Base-by-base conservation (phyloP, 2,797 vertebrate genomes). In the Neostethus bicornis region DNA sequence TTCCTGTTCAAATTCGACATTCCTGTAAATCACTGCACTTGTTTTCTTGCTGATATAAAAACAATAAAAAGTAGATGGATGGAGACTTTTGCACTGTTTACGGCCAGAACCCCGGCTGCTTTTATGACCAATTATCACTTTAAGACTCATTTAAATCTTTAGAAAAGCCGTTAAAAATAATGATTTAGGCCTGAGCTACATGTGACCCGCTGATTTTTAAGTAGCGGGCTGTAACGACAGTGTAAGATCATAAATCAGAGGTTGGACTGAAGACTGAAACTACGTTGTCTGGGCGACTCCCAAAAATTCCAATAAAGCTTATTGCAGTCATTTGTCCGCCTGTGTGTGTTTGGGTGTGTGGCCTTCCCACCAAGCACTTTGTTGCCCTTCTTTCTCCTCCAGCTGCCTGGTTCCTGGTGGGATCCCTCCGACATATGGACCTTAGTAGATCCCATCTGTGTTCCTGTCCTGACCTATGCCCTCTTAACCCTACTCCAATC, bases 281-380 rank as follows among this genome's bases (percentile, higher is more conserved):
- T 39, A 52, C 61, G 53, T 84, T 70, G 42, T 77, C 66, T 20
- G 14, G 37, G 79, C 44, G 61, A 85, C 70, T 55, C 65, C 29
- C 46, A 66, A 70, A 29, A 72, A 77, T 75, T 73, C 73, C 50
- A 70, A 41, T 77, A 73, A 77, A 79, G 55, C 37, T 70, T 51
- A 51, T 53, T 54, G 51, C 0, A 59, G 51, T 66, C 51, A 53
- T 46, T 68, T 8, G 47, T 42, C 54, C 17, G 13, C n/a, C n/a
- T 70, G 51, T 52, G 68, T 42, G 67, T 45, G 69, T 69, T 57
- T 46, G 66, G 82, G 70, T 57, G 8, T 31, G 46, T 70, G 38
- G 61, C 35, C 68, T 41, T 35, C 2, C 63, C 31, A 68, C 34
- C 24, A 2, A 28, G 55, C 35, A 51, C n/a, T 1, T 35, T 61